Conservation (phyloP, 1,140 invertebrate species). For the Calephelis nemesis region DNA sequence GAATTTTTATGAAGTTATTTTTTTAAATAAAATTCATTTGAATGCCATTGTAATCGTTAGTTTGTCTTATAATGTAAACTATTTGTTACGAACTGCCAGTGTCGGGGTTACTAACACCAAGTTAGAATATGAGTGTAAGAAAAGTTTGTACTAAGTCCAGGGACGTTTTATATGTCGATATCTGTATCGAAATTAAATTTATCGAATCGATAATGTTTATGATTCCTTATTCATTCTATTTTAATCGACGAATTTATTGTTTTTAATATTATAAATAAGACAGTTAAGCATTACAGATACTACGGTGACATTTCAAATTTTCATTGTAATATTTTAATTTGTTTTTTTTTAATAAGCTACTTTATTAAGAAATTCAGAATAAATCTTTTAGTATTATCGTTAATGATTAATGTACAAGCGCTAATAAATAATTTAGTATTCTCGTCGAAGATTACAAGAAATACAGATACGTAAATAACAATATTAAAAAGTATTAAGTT, state of each 20-base stretch:
- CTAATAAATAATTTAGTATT: not conserved
- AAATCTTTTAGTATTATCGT: not conserved
- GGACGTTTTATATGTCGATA: slow-evolving; percentile 26
- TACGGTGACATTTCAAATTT: not conserved
- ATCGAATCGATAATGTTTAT: slow-evolving; percentile 23
- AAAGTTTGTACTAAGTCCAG: slow-evolving; percentile 40
- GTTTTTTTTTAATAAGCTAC: not conserved
- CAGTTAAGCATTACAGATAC: slow-evolving; percentile 26
- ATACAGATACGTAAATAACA: not conserved
- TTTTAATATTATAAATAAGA: slow-evolving; percentile 16
- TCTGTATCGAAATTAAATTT: slow-evolving; percentile 28
- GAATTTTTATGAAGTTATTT: slow-evolving; percentile 62
- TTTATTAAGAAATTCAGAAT: slow-evolving; percentile 4
- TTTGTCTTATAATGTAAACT: slow-evolving; percentile 58
- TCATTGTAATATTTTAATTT: not conserved
- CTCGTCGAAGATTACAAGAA: not conserved
- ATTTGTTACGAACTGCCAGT: slow-evolving; percentile 71
- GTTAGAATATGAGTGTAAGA: slow-evolving; percentile 43
- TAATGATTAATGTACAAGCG: too few species aligned
- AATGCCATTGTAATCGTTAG: slow-evolving; percentile 57
- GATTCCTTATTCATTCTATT: slow-evolving; percentile 6
- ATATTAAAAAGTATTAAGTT: not conserved
- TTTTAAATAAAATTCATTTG: slow-evolving; percentile 50
- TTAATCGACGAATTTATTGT: slow-evolving; percentile 9
- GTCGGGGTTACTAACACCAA: slow-evolving; percentile 71